Base-by-base conservation (phyloP, 2,888 invertebrate genomes). In the Spialia ferax region DNA sequence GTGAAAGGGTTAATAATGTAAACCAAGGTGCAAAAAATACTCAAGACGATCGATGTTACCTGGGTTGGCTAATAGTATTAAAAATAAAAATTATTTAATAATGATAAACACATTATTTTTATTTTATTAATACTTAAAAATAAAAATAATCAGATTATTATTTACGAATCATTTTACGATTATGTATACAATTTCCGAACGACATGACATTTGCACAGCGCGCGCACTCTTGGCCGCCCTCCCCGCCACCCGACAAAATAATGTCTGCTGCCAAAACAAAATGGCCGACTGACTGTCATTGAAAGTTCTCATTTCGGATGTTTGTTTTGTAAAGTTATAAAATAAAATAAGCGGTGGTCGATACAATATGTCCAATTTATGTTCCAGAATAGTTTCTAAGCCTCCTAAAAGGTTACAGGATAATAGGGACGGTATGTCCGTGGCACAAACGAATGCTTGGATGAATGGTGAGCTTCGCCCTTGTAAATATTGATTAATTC, bases 361-460 rank as follows among this genome's bases (percentile, higher is more conserved):
- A 57, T 67, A 56, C 70, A 77, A 71, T 84, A 96, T 97, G 96
- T 96, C 96, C 79, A 96, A 96, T 95, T 94, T 96, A 84, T 96
- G 96, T 86, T 95, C 96, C 79, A 96, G 96, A 95, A 96, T 96
- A 77, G 95, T 96, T 75, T 95, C 95, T 75, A 97, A 96, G 89
- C 96, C 96, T 73, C 94, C 95, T 71, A 97, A 97, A 93, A 95
- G 97, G 80, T 95, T 96, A 86, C 96, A 96, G 82, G 97, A 97
- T 84, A 95, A 95, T 80, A 85, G 96, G 84, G 97, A 97, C 73
- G 88, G 82, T 83, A 96, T 97, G 94, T 95, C 96, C 73, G 96
- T 97, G 78, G 95, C 96, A 64, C 97, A 97, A 94, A 96, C 97
- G 50, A 97, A 96, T 88, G 95, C 97, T 81, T 97, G 97, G 97